Conservation (phyloP, 2,113 vertebrate genomes). For the Ellobius talpinus region DNA sequence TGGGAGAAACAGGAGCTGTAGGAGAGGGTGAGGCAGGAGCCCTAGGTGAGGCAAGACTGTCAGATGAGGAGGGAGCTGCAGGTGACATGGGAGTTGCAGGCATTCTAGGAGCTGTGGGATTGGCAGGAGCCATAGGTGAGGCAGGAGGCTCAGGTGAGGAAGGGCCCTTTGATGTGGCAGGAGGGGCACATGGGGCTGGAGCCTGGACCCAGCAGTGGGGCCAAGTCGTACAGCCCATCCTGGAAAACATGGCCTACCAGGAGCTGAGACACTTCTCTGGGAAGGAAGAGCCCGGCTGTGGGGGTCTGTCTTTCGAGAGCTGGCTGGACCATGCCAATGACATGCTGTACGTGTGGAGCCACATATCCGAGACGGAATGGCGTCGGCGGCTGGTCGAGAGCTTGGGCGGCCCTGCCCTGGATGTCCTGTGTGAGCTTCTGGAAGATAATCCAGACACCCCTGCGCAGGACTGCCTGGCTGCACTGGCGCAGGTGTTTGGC, state of each 20-base stretch:
- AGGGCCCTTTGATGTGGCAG: not conserved
- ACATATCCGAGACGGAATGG: conserved; percentile 36
- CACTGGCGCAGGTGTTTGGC: conserved; percentile 48
- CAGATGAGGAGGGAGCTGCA: not conserved
- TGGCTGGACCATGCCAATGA: conserved; percentile 65
- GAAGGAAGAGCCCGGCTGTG: not conserved
- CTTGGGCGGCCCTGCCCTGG: conserved; percentile 43
- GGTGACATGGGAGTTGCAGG: not conserved
- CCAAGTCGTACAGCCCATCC: not conserved
- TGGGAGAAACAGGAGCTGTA: too few species aligned
- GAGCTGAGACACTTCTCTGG: conserved; percentile 64
- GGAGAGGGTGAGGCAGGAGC: too few species aligned
- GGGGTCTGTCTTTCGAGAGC: conserved; percentile 54
- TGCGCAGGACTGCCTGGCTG: conserved; percentile 23
- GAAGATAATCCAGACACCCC: not conserved
- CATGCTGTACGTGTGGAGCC: conserved; percentile 65
- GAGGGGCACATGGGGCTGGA: not conserved
- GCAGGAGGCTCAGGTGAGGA: too few species aligned
- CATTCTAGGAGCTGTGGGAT: not conserved
- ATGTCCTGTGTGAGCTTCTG: conserved; percentile 24
- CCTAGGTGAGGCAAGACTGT: not conserved
- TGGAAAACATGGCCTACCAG: not conserved
- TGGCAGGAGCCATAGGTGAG: not conserved
- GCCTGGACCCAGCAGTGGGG: not conserved
- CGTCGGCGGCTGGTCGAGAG: conserved; percentile 61